A percentile compares a stretch with the other conserved stretches of the same genome.
phyloP scores from a whole-genome alignment of 2,888 invertebrate genomes.

The Orthonevra nobilis region DNA sequence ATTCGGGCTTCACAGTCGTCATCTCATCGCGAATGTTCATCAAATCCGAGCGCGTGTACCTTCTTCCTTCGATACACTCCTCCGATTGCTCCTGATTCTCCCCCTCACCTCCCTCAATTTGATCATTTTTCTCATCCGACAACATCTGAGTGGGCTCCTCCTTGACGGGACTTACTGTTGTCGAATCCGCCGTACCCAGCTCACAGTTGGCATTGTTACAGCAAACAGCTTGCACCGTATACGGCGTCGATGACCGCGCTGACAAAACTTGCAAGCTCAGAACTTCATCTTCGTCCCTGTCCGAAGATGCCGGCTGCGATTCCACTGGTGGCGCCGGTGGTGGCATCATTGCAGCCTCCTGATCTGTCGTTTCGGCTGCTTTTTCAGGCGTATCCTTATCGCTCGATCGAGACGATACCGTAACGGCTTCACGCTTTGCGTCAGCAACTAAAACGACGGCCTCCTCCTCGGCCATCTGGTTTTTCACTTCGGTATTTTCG shows the following conservation, averaged over 20 bases:
- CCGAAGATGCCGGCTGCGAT: conserved; percentile 9
- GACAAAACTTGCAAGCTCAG: conserved; percentile 75
- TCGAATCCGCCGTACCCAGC: conserved; percentile 72
- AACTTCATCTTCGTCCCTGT: conserved; percentile 74
- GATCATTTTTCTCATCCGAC: conserved; percentile 37
- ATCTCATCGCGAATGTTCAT: conserved; percentile 75
- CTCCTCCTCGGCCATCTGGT: conserved; percentile 7
- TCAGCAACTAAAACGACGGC: too few relatives aligned
- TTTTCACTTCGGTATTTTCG: conserved; percentile 1
- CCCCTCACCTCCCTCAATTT: neutral
- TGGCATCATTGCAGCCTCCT: conserved; percentile 54
- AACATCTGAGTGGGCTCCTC: conserved; percentile 52
- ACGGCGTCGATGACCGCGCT: conserved; percentile 77
- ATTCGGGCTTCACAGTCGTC: conserved; percentile 74
- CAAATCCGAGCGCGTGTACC: conserved; percentile 74
- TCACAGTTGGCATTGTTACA: conserved; percentile 75
- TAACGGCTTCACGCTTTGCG: too few relatives aligned
- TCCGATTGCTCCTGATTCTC: conserved; percentile 2
- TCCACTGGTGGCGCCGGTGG: conserved; percentile 37
- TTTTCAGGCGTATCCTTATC: neutral
- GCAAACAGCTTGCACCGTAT: conserved; percentile 74
- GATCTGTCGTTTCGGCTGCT: neutral
- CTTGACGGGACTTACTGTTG: conserved; percentile 73
- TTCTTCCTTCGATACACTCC: conserved; percentile 8
- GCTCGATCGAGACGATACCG: too few relatives aligned